Percentiles rank a stretch among this genome's conserved stretches.
phyloP scores from a whole-genome alignment of 1,140 invertebrate genomes.

The Drosophila melanogaster region DNA sequence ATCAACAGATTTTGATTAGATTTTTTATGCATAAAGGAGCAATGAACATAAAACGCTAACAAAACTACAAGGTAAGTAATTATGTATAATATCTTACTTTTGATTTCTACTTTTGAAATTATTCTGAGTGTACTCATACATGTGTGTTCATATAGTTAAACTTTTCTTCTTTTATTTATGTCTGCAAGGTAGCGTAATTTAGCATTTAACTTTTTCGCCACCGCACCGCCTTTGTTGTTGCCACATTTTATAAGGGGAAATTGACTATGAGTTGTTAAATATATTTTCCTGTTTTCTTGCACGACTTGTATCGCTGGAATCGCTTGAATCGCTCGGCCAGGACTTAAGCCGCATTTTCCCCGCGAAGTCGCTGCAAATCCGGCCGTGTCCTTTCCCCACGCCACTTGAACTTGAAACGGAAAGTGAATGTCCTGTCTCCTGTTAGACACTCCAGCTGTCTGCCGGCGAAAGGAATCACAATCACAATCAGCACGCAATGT shows the following conservation, averaged over 20 bases:
- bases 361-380: slow-evolving; percentile 9
- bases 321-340: neutral
- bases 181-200: slow-evolving; percentile 46
- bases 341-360: slow-evolving; percentile 22
- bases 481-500: slow-evolving; percentile 77
- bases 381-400: slow-evolving; percentile 20
- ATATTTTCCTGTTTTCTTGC: neutral
- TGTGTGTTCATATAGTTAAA: neutral
- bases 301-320: neutral
- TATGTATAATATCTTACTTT: too few species aligned
- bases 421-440: slow-evolving; percentile 78
- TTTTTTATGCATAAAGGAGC: too few species aligned
- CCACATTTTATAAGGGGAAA: slow-evolving; percentile 14
- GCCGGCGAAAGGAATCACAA: slow-evolving; percentile 65
- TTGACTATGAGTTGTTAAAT: slow-evolving; percentile 15
- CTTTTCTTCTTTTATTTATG: slow-evolving; percentile 26
- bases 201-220: slow-evolving; percentile 44
- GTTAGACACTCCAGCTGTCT: slow-evolving; percentile 76
- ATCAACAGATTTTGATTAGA: too few species aligned
- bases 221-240: slow-evolving; percentile 38
- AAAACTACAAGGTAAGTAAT: too few species aligned
- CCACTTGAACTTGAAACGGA: slow-evolving; percentile 78
- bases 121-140: neutral
- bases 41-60: too few species aligned
- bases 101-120: too few species aligned